Evolutionary conservation across 1,140 invertebrate genomes (phyloP).

Genomic region (Drosophila micromelanica): DNA sequence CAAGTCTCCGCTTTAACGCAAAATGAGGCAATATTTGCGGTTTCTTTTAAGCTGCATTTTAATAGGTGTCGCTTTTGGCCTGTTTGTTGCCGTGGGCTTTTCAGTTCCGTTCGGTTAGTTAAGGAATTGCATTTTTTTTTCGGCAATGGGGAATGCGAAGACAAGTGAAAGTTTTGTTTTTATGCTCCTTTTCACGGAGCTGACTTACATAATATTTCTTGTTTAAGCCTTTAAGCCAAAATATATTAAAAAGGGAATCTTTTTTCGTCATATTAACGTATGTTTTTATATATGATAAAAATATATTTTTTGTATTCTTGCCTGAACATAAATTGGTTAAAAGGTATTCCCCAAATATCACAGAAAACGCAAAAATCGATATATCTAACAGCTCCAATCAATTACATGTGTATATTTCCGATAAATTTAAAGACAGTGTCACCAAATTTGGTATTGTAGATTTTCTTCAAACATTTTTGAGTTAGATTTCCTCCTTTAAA

Average conservation of each 20-base stretch:
- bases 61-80: constrained; percentile 43
- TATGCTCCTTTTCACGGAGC: constrained; percentile 54
- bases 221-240: background rate
- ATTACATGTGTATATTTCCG: no score
- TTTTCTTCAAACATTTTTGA: no score
- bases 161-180: constrained; percentile 67
- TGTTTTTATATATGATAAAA: no score
- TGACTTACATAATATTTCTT: constrained; percentile 53
- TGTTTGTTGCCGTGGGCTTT: constrained; percentile 21
- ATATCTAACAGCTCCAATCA: no score
- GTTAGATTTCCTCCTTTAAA: no score
- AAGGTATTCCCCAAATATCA: no score
- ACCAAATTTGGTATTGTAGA: no score
- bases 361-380: no score
- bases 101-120: constrained; percentile 66
- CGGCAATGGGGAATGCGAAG: constrained; percentile 21
- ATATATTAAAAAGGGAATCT: background rate
- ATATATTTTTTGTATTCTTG: no score
- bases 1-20: background rate
- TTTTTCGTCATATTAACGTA: no score
- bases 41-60: constrained; percentile 57
- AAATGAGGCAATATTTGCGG: constrained; percentile 50
- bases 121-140: constrained; percentile 59
- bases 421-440: no score
- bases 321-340: no score